Evolutionary conservation across 2,888 invertebrate genomes (phyloP), one percentile per base, ranked within the genome.

Genomic region (Heteromurus nitidus): DNA sequence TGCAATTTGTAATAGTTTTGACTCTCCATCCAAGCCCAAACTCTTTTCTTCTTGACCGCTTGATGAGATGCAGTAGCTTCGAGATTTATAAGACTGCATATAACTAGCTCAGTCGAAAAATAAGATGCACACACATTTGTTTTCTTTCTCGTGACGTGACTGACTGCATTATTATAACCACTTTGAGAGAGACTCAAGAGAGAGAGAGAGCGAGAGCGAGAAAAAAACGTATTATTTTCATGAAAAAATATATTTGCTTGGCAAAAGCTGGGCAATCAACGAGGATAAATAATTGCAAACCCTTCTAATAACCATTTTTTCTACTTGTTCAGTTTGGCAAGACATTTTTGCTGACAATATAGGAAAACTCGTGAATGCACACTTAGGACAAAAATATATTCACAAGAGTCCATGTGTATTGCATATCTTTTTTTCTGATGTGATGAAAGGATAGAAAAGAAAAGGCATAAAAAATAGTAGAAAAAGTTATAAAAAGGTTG

Each of bases 1-100:
- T n/a, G n/a, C n/a, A n/a, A n/a, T n/a, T n/a, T n/a, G 47, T 67
- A 67, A 67, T 67, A 65, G 13, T 5, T 50, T 28, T 68, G 31
- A 53, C 36, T 24, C 53, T 22, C 53, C 53, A 69, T 58, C 58
- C n/a, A n/a, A n/a, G n/a, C n/a, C n/a, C n/a, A n/a, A n/a, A n/a
- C n/a, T n/a, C n/a, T n/a, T 58, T 44, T 69, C 44, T 60, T 36
- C 55, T 55, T 76, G 76, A 76, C 76, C 76, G 76, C 76, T 68
- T 76, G 67, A 76, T 76, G 76, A 68, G 58, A 47, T 16, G 47
- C n/a, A n/a, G 7, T n/a, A 47, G 47, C 47, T 5, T 16, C 11
- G n/a, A n/a, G 11, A 11, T 36, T 36, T 36, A n/a, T n/a, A n/a
- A n/a, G n/a, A n/a, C n/a, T n/a, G n/a, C n/a, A n/a, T n/a, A n/a